Conservation (phyloP, 2,113 vertebrate genomes). For the Cheirogaleus medius region DNA sequence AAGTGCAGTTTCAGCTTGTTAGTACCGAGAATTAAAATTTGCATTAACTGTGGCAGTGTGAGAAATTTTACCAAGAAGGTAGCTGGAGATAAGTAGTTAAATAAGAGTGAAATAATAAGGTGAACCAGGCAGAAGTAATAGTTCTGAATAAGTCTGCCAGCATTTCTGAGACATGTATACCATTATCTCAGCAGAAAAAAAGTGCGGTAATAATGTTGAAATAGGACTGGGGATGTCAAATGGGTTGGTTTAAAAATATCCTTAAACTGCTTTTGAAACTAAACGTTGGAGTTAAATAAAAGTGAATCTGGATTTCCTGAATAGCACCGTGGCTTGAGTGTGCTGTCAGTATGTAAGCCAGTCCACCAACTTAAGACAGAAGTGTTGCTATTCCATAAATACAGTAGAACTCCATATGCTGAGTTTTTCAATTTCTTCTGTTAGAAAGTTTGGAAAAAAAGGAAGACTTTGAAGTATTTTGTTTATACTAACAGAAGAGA, state of each 20-base stretch:
- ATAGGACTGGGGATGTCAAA: conserved; percentile 63
- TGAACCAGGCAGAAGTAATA: conserved; percentile 34
- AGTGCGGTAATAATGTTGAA: conserved; percentile 37
- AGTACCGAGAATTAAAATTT: conserved; percentile 63
- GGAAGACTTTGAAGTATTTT: conserved; percentile 93
- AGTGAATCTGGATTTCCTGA: conserved; percentile 71
- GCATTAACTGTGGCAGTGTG: conserved; percentile 34
- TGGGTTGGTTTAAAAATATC: conserved; percentile 69
- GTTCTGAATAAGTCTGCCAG: not conserved
- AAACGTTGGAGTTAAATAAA: conserved; percentile 74
- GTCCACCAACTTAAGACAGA: conserved; percentile 83
- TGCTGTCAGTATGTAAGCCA: conserved; percentile 77
- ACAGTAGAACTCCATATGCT: conserved; percentile 88
- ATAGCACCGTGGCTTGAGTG: conserved; percentile 76
- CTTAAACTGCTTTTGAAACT: conserved; percentile 47
- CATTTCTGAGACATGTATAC: conserved; percentile 19
- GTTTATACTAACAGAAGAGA: conserved; percentile 94
- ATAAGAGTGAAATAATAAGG: not conserved
- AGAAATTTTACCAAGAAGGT: conserved; percentile 31
- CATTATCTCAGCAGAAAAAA: conserved; percentile 18
- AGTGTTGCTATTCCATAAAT: conserved; percentile 87
- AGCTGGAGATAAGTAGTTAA: not conserved
- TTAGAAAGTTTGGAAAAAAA: conserved; percentile 88
- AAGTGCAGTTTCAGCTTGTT: conserved; percentile 64
- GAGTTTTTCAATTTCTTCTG: conserved; percentile 82